Conservation (phyloP, 1,140 invertebrate species). For the Ceratoteleas bidentatus region DNA sequence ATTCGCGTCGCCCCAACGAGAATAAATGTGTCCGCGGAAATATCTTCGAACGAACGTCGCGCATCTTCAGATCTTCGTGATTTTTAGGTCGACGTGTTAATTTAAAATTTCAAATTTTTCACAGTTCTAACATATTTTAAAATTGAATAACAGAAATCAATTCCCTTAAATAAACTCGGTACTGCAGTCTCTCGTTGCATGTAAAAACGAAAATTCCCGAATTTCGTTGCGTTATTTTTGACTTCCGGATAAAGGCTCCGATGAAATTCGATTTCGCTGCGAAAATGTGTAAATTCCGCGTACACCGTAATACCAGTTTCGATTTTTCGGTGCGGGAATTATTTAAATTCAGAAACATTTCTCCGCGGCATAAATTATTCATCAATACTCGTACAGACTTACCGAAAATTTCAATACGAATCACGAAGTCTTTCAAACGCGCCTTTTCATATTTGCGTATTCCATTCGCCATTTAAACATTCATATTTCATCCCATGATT, state of each 20-base stretch:
- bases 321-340: conserved; percentile 9
- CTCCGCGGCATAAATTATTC: conserved; percentile 30
- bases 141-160: conserved; percentile 23
- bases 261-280: background rate
- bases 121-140: conserved; percentile 10
- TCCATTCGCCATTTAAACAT: conserved; percentile 1
- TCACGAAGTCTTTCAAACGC: conserved; percentile 12
- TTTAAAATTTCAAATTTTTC: too few species aligned
- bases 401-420: conserved; percentile 32
- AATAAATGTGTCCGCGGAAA: conserved; percentile 35
- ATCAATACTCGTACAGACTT: conserved; percentile 21
- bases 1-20: conserved; percentile 24
- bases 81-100: too few species aligned
- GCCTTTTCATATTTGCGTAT: background rate
- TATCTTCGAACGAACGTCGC: conserved; percentile 11
- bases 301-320: background rate
- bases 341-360: conserved; percentile 28
- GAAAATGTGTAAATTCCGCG: background rate
- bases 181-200: background rate
- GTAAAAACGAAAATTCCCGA: too few species aligned
- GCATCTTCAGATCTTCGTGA: too few species aligned
- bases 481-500: background rate
- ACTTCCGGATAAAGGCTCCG: too few species aligned
- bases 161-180: background rate
- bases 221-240: too few species aligned